phyloP scores from a whole-genome alignment of 2,888 invertebrate species.

The Hecatera dysodea region DNA sequence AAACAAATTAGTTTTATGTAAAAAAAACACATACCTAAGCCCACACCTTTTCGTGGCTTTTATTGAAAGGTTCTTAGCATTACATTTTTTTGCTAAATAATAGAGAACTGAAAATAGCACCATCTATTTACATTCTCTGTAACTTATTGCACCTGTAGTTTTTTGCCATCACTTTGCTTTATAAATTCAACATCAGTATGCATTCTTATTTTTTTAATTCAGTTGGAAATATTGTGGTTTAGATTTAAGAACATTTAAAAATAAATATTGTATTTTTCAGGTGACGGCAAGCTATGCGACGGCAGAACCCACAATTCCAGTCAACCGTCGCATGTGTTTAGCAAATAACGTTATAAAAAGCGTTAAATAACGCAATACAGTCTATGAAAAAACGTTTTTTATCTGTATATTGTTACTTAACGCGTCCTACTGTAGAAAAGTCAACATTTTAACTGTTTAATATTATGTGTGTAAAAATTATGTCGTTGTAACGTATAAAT shows the following conservation, averaged over 20 bases:
- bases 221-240: background rate
- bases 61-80: too few relatives aligned
- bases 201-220: background rate
- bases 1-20: too few relatives aligned
- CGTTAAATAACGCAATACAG: slow-evolving; percentile 42
- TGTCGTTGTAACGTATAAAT: slow-evolving; percentile 50
- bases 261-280: slow-evolving; percentile 68
- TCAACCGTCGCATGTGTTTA: slow-evolving; percentile 88
- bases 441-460: slow-evolving; percentile 41
- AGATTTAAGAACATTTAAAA: background rate
- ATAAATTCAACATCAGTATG: background rate
- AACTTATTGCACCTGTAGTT: background rate
- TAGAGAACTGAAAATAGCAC: background rate
- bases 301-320: slow-evolving; percentile 86
- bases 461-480: slow-evolving; percentile 47
- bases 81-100: background rate
- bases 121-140: slow-evolving; percentile 15
- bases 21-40: too few relatives aligned
- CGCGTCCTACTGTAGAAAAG: slow-evolving; percentile 57
- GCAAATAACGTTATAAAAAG: slow-evolving; percentile 54
- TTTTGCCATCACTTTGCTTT: background rate
- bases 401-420: slow-evolving; percentile 58
- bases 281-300: slow-evolving; percentile 87
- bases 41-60: too few relatives aligned
- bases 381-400: slow-evolving; percentile 31